A percentile compares a stretch with the other conserved stretches of the same genome.
Evolutionary conservation across 2,113 vertebrate genomes (phyloP).

Genomic region (Clarias gariepinus): DNA sequence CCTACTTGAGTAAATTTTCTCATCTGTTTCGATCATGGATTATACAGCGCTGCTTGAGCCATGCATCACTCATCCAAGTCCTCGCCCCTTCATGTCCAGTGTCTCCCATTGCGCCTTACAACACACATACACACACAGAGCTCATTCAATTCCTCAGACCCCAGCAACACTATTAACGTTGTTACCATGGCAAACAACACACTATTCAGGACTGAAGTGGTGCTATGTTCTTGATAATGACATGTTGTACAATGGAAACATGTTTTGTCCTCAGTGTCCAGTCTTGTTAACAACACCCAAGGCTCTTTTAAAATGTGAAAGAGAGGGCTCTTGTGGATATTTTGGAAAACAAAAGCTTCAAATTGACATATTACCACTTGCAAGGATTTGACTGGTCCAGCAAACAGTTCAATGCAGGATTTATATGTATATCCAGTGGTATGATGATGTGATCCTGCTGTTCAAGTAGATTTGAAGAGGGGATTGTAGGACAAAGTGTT

Average conservation of each 20-base stretch:
- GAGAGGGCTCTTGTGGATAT: neutral
- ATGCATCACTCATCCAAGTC: neutral
- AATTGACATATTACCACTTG: neutral
- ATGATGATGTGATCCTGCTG: neutral
- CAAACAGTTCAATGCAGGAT: neutral
- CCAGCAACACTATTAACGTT: constrained; percentile 34
- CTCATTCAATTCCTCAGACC: constrained; percentile 22
- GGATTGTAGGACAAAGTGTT: neutral
- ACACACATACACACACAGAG: constrained; percentile 18
- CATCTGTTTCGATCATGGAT: neutral
- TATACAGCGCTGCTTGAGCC: neutral
- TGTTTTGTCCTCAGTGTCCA: constrained; percentile 50
- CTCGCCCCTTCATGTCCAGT: neutral
- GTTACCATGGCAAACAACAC: constrained; percentile 60
- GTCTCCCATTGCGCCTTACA: constrained; percentile 1
- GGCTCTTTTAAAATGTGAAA: constrained; percentile 27
- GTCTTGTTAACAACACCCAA: constrained; percentile 27
- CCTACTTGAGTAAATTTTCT: neutral
- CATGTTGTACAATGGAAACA: constrained; percentile 60
- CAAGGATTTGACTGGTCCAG: neutral
- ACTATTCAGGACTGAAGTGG: constrained; percentile 51
- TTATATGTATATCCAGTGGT: neutral
- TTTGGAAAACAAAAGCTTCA: neutral
- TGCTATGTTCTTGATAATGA: constrained; percentile 55
- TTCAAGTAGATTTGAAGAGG: neutral